Conservation (phyloP, 2,888 invertebrate genomes). For the Ctena decussata region DNA sequence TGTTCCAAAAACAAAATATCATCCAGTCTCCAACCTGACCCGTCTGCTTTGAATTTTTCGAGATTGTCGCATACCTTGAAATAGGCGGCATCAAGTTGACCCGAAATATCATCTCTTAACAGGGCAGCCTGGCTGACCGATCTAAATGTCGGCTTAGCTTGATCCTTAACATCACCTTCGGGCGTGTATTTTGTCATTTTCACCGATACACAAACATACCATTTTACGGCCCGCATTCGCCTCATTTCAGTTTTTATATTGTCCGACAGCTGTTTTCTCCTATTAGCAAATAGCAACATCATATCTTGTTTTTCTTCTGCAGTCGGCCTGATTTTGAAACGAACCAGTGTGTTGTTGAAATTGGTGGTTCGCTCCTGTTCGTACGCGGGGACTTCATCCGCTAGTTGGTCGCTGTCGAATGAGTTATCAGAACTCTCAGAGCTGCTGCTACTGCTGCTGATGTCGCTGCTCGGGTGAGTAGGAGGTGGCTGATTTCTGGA, state of each 20-base stretch:
- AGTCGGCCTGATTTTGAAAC: background rate
- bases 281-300: background rate
- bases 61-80: background rate
- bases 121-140: background rate
- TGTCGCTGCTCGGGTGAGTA: background rate
- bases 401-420: background rate
- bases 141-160: background rate
- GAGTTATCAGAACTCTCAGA: background rate
- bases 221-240: background rate
- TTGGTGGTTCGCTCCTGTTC: background rate
- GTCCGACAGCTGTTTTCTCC: background rate
- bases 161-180: background rate
- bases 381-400: background rate
- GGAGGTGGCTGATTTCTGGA: background rate
- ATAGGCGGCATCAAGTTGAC: background rate
- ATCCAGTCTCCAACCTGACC: background rate
- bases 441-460: background rate
- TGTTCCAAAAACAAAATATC: background rate
- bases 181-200: background rate
- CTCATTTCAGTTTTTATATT: background rate
- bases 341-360: background rate
- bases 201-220: background rate
- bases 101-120: background rate
- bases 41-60: background rate
- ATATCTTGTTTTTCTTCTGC: background rate